These are phyloP conservation scores for Cromileptes altivelis DNA, from an alignment of 2,113 vertebrate genomes.

Conservation along the genomic window DNA sequence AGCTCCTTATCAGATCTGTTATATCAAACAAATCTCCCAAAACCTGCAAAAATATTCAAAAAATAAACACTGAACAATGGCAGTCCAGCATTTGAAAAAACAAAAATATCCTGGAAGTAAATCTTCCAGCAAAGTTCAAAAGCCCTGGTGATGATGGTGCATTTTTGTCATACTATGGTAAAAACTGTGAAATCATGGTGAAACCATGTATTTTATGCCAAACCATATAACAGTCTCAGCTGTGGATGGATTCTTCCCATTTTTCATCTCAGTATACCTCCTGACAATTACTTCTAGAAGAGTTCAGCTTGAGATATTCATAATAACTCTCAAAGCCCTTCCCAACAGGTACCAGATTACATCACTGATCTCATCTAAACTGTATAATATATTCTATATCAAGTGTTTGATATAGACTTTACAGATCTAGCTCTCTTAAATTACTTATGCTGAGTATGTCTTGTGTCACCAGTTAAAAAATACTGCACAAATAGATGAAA, in stretches of 20 bases:
- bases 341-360: no score
- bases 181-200: background rate
- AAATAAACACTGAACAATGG: background rate
- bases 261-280: background rate
- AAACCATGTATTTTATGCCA: background rate
- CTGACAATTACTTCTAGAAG: background rate
- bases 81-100: background rate
- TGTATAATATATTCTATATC: no score
- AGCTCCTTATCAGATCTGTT: conserved; percentile 42
- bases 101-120: background rate
- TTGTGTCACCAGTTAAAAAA: background rate
- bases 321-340: background rate
- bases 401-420: no score
- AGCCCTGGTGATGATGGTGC: no score
- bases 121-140: background rate
- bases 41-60: background rate
- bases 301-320: no score
- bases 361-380: no score
- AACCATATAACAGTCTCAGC: background rate
- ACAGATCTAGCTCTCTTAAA: background rate
- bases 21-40: conserved; percentile 23
- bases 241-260: background rate
- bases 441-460: background rate
- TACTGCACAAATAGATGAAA: background rate
- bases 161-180: no score